These are phyloP conservation scores for Dipodomys stephensi DNA, from an alignment of 2,113 vertebrate species.

Conservation along the genomic window DNA sequence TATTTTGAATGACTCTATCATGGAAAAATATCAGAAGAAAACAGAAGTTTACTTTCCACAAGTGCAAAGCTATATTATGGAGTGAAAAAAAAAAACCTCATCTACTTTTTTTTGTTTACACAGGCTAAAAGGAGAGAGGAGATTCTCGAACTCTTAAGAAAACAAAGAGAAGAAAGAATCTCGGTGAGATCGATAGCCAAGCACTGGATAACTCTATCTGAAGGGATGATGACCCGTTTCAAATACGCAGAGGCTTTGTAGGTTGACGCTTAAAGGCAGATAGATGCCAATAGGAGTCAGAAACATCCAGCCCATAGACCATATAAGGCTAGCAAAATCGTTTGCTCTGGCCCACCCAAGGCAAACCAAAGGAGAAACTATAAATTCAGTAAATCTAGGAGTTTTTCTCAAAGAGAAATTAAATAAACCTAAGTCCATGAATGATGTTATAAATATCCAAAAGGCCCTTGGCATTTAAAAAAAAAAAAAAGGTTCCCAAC, in stretches of 20 bases:
- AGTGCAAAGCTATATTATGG: not conserved
- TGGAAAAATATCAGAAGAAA: constrained; percentile 47
- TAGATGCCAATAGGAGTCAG: too few relatives aligned
- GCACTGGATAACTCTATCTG: not conserved
- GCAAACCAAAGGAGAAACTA: too few relatives aligned
- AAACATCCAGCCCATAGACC: too few relatives aligned
- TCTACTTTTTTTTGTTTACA: constrained; percentile 20
- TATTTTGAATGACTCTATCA: constrained; percentile 26
- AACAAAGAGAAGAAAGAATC: constrained; percentile 88
- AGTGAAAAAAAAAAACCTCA: constrained; percentile 49
- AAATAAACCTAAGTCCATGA: too few relatives aligned
- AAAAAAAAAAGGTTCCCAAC: too few relatives aligned
- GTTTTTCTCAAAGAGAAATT: too few relatives aligned
- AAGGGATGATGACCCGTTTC: not conserved
- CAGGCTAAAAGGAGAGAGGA: constrained; percentile 87
- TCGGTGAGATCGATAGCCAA: constrained; percentile 74
- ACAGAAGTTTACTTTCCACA: not conserved
- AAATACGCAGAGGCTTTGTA: constrained; percentile 6
- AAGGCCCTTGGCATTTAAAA: too few relatives aligned
- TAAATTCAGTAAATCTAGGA: too few relatives aligned
- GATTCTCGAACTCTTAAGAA: constrained; percentile 86
- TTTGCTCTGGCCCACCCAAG: not conserved
- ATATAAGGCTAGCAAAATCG: too few relatives aligned
- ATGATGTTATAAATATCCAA: too few relatives aligned
- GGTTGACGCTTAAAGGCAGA: not conserved